Conservation (phyloP, 2,113 vertebrate genomes). For the Petromus typicus region DNA sequence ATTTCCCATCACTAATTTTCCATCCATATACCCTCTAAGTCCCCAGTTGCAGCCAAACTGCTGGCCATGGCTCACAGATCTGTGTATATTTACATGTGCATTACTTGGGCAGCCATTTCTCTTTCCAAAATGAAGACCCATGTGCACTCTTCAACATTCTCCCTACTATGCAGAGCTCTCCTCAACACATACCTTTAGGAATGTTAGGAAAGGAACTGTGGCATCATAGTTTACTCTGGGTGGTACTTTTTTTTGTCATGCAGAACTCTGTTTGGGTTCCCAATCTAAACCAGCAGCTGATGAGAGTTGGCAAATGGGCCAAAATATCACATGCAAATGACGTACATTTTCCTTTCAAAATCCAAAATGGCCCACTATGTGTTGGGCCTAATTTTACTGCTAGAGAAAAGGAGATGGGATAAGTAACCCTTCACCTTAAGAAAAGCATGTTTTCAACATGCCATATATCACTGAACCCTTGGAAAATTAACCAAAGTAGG, state of each 20-base stretch:
- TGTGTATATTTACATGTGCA: not conserved
- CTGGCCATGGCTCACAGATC: not conserved
- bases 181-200: not conserved
- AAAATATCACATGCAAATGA: not conserved
- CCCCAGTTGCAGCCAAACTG: not conserved
- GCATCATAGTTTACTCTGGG: not conserved
- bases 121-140: not conserved
- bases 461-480: not conserved
- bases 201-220: not conserved
- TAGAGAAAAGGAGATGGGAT: not conserved
- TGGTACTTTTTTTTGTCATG: not conserved
- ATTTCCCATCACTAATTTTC: not conserved
- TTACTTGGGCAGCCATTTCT: not conserved
- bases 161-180: not conserved
- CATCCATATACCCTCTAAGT: not conserved
- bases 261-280: not conserved
- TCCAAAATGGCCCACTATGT: not conserved
- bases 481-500: not conserved
- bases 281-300: not conserved
- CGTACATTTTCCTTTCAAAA: not conserved
- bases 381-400: not conserved
- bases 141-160: not conserved
- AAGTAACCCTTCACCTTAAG: not conserved
- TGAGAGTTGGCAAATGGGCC: not conserved
- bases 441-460: not conserved